phyloP scores from a whole-genome alignment of 2,888 invertebrate species.

The Eilema sororculum region DNA sequence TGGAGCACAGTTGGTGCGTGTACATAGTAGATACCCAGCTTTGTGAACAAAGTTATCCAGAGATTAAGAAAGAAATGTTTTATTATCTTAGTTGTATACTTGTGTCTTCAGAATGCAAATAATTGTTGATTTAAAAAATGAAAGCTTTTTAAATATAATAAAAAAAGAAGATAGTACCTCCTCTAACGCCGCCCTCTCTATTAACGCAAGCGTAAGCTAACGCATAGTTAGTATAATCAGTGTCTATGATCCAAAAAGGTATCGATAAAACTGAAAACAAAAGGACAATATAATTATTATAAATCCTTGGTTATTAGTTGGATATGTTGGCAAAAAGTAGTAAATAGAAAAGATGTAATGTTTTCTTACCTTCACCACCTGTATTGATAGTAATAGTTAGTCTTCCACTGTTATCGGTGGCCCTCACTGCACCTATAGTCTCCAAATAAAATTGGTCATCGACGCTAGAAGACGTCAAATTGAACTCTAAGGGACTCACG shows the following conservation, averaged over 20 bases:
- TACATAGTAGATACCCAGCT: no score
- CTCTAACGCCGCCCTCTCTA: constrained; percentile 60
- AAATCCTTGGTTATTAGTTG: no score
- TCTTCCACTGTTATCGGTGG: constrained; percentile 60
- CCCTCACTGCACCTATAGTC: constrained; percentile 51
- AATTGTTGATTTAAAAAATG: no score
- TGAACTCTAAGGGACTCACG: constrained; percentile 49
- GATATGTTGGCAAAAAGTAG: no score
- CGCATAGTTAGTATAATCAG: constrained; percentile 87
- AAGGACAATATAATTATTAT: neutral
- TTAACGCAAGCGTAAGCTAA: constrained; percentile 88
- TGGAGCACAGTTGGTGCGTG: no score
- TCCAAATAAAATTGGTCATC: constrained; percentile 52
- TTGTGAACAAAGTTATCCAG: no score
- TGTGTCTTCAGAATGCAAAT: no score
- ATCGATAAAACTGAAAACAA: constrained; percentile 57
- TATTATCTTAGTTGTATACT: no score
- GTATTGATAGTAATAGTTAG: constrained; percentile 58
- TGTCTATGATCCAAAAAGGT: constrained; percentile 71
- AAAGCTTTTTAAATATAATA: no score
- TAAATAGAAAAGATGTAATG: neutral
- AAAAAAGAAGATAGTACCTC: constrained; percentile 57
- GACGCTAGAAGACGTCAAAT: constrained; percentile 60
- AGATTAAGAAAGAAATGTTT: no score
- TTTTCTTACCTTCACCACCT: constrained; percentile 12